These are phyloP conservation scores for Montipora capricornis DNA, from an alignment of 64 coral and sea anemone species.

Conservation along the genomic window DNA sequence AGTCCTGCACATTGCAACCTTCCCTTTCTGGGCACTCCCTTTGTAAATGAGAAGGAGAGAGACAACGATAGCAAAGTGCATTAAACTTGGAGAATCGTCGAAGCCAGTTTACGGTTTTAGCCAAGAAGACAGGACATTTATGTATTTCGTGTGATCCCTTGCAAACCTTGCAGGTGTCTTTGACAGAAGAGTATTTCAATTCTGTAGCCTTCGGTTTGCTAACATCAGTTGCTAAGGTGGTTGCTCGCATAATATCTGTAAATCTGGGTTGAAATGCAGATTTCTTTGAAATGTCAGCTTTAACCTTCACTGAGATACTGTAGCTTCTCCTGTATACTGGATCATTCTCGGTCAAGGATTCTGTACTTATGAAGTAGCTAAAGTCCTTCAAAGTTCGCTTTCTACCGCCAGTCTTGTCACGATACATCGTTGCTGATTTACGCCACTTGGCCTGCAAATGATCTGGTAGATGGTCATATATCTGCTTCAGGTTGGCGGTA, in stretches of 20 bases:
- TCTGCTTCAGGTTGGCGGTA: too few species aligned
- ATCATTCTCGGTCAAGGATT: slow-evolving; percentile 59
- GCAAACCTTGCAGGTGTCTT: not conserved
- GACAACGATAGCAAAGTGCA: too few species aligned
- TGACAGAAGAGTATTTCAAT: too few species aligned
- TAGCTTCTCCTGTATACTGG: slow-evolving; percentile 2
- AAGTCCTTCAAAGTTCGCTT: not conserved
- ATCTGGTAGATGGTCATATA: too few species aligned
- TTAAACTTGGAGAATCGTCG: too few species aligned
- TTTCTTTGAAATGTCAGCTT: too few species aligned
- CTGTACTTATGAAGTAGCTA: slow-evolving; percentile 36
- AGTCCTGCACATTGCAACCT: too few species aligned
- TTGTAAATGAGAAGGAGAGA: too few species aligned
- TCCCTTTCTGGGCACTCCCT: too few species aligned
- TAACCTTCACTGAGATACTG: not conserved
- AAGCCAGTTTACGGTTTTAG: too few species aligned
- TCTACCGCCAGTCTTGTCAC: slow-evolving; percentile 5
- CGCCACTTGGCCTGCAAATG: too few species aligned
- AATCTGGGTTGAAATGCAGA: too few species aligned
- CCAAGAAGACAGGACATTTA: not conserved
- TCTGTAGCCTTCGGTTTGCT: not conserved
- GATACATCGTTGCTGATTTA: not conserved
- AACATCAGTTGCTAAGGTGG: not conserved
- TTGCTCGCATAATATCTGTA: not conserved
- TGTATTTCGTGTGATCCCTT: not conserved